Percentiles rank a stretch among this genome's conserved stretches.
Evolutionary conservation across 2,797 vertebrate species (phyloP).

Genomic region (Chromis chromis): DNA sequence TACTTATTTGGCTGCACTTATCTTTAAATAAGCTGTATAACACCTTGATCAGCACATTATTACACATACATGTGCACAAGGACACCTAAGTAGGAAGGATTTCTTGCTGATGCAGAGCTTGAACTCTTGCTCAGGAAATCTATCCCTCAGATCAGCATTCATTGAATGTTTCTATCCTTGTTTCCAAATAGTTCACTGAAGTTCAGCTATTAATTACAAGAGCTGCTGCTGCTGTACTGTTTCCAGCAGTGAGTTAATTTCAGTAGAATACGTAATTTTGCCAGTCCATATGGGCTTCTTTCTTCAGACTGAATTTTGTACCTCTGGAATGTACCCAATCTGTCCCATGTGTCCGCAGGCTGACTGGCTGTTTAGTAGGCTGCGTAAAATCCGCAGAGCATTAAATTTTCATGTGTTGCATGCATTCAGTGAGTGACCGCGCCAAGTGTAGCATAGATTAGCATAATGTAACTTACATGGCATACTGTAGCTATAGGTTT

Average conservation of each 20-base stretch:
- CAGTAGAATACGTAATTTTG: slow-evolving; percentile 42
- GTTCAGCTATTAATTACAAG: slow-evolving; percentile 52
- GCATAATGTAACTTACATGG: slow-evolving; percentile 33
- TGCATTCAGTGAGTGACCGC: slow-evolving; percentile 27
- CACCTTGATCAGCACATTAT: slow-evolving; percentile 57
- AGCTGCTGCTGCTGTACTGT: slow-evolving; percentile 32
- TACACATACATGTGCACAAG: slow-evolving; percentile 56
- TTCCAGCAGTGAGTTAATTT: slow-evolving; percentile 39
- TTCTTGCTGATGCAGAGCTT: slow-evolving; percentile 60
- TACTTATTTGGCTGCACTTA: slow-evolving; percentile 39
- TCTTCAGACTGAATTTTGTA: slow-evolving; percentile 40
- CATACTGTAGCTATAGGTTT: neutral
- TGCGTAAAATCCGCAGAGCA: slow-evolving; percentile 41
- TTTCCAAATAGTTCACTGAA: slow-evolving; percentile 46
- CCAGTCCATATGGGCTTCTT: slow-evolving; percentile 37
- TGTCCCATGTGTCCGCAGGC: slow-evolving; percentile 27
- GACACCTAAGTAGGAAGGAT: slow-evolving; percentile 51
- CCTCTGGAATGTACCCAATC: slow-evolving; percentile 29
- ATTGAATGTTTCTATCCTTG: slow-evolving; percentile 39
- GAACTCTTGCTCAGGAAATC: slow-evolving; percentile 56
- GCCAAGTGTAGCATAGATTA: slow-evolving; percentile 28
- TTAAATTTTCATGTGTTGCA: slow-evolving; percentile 49
- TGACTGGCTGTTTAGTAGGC: slow-evolving; percentile 35
- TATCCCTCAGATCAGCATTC: slow-evolving; percentile 43
- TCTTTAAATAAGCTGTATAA: slow-evolving; percentile 52